phyloP scores from a whole-genome alignment of 2,113 vertebrate species.

The Phylloscopus trochiloides region DNA sequence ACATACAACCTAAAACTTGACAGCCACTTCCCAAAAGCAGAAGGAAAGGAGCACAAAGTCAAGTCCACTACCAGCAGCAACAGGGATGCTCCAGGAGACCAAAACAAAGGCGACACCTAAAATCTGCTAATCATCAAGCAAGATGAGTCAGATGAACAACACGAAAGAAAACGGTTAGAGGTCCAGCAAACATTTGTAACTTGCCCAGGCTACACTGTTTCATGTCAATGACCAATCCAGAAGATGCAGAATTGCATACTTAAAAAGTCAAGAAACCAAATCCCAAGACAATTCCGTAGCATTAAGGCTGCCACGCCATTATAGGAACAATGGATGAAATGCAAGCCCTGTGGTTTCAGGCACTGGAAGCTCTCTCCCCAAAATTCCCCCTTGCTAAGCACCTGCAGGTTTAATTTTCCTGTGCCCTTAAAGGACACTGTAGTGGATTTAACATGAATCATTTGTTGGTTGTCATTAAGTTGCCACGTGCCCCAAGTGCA shows the following conservation, averaged over 20 bases:
- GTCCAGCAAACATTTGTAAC: not conserved
- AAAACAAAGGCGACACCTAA: not conserved
- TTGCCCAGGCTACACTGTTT: not conserved
- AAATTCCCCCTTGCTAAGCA: not conserved
- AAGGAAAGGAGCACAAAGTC: not conserved
- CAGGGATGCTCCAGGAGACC: not conserved
- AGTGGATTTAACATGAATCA: not conserved
- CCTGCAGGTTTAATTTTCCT: not conserved
- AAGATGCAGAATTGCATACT: not conserved
- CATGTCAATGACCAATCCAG: not conserved
- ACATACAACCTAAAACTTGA: not conserved
- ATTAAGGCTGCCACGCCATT: not conserved
- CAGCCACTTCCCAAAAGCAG: not conserved
- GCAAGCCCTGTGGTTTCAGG: not conserved
- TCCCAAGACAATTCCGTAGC: not conserved
- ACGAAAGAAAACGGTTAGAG: not conserved
- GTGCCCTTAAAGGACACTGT: not conserved
- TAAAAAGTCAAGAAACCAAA: not conserved
- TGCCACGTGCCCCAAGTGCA: not conserved
- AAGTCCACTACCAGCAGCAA: not conserved
- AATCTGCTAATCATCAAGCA: not conserved
- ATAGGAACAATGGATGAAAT: not conserved
- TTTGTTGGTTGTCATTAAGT: not conserved
- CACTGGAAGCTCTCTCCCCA: not conserved
- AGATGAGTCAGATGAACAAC: not conserved